Base-by-base conservation (phyloP, 1,140 invertebrate species). In the Wasmannia auropunctata region DNA sequence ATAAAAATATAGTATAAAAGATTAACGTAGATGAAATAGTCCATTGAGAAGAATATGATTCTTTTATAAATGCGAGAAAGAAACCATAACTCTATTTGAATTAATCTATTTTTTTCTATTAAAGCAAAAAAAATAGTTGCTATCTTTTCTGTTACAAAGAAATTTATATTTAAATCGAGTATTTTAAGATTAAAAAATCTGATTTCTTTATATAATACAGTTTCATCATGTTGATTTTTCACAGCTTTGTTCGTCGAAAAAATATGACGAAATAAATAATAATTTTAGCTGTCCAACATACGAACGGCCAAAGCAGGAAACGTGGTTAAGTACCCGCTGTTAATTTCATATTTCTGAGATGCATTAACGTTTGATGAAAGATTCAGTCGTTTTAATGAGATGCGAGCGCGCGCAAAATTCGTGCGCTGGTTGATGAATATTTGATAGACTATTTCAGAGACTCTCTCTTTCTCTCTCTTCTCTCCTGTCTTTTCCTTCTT, bases 291-390 rank as follows among this genome's bases (percentile, higher is more conserved):
- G 6, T 31, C 25, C 37, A 3, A 22, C 31, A 5, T 31, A 46
- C 22, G 8, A 11, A 51, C 25, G 7, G 0, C 10, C 37, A 2
- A 67, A 8, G 25, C 25, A 72, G 51, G 25, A 72, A 72, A 83
- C 28, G 51, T 14, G 51, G 51, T 83, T 83, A 72, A 7, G 22
- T 58, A 58, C 37, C 8, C 37, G 34, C 49, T 67, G 51, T 83
- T 83, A 83, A 83, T 58, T 40, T 46, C 51, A 72, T 72, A 83
- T 72, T 60, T 83, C 67, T 83, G 49, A 83, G 79, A 81, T 56
- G 79, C 67, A 83, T 72, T 83, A 83, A 83, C 49, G 79, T 83
- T 83, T 83, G 79, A 81, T 81, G 56, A 83, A 83, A 83, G 79
- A 83, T 83, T 83, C 79, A 83, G 37, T 58, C 25, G 22, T 43